phyloP scores from a whole-genome alignment of 2,797 vertebrate species.

The Aldrovandia affinis region DNA sequence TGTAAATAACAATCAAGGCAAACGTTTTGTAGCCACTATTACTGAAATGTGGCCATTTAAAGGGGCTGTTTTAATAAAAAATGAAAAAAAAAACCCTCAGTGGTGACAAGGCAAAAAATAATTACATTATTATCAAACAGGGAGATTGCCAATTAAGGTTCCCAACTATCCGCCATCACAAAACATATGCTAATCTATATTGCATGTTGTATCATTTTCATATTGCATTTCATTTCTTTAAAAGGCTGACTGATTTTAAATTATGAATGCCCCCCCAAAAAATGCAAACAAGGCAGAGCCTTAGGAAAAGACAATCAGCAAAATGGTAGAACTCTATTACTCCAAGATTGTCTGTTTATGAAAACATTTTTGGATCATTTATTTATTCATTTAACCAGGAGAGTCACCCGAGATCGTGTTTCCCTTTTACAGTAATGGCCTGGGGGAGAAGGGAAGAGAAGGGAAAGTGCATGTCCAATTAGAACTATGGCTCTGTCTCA shows the following conservation, averaged over 20 bases:
- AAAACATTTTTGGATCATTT: background rate
- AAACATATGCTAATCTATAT: background rate
- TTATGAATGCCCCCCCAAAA: background rate
- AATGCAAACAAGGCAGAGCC: background rate
- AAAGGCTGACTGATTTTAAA: slow-evolving; percentile 23
- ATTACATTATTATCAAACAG: background rate
- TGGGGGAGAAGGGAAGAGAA: background rate
- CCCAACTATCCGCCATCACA: background rate
- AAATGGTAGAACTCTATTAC: background rate
- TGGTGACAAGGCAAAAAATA: background rate
- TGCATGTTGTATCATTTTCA: background rate
- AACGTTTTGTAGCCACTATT: background rate
- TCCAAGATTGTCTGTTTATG: background rate
- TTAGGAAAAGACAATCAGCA: background rate
- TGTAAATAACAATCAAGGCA: background rate
- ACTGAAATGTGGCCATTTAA: background rate
- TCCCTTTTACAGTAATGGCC: background rate
- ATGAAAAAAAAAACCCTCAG: background rate
- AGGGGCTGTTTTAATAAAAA: background rate
- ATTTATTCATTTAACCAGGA: slow-evolving; percentile 11
- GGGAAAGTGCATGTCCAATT: background rate
- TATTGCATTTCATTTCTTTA: slow-evolving; percentile 2
- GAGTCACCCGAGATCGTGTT: background rate
- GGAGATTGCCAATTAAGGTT: background rate
- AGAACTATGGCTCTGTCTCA: background rate